These are phyloP conservation scores for Macrosoma leucophasiata DNA, from an alignment of 2,888 invertebrate species.

Conservation along the genomic window DNA sequence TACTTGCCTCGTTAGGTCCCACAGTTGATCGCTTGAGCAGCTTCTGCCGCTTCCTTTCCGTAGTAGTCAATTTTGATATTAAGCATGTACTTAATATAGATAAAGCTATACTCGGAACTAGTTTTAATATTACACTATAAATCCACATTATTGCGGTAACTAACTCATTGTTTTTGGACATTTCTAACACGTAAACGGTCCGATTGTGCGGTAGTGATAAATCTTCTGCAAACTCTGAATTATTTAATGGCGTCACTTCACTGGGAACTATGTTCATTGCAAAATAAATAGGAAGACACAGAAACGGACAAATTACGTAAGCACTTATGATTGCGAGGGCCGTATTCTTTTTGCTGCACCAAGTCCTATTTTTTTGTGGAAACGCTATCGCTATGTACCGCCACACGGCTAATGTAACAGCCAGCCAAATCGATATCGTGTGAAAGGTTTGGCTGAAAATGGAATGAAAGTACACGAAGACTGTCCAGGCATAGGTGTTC, in stretches of 20 bases:
- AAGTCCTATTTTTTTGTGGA: constrained; percentile 86
- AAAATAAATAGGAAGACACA: constrained; percentile 90
- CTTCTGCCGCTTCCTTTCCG: constrained; percentile 84
- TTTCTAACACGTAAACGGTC: constrained; percentile 82
- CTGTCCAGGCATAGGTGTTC: constrained; percentile 83
- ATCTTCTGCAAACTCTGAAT: constrained; percentile 72
- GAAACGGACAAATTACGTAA: constrained; percentile 87
- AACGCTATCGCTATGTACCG: constrained; percentile 90
- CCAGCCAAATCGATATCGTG: constrained; percentile 95
- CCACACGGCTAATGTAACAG: constrained; percentile 95
- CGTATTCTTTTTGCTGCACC: constrained; percentile 89
- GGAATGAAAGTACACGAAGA: constrained; percentile 92
- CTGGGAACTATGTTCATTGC: constrained; percentile 82
- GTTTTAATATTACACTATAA: constrained; percentile 93
- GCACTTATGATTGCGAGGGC: constrained; percentile 84
- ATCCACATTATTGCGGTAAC: constrained; percentile 90
- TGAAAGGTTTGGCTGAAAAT: constrained; percentile 92
- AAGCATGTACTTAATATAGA: constrained; percentile 87
- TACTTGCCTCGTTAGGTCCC: constrained; percentile 62
- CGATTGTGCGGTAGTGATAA: constrained; percentile 73
- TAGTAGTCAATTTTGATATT: constrained; percentile 85
- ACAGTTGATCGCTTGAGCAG: constrained; percentile 72
- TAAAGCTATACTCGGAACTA: constrained; percentile 91
- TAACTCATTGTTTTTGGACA: constrained; percentile 79
- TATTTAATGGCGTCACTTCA: constrained; percentile 67